phyloP scores from a whole-genome alignment of 2,113 vertebrate species.

The Accipiter cooperii region DNA sequence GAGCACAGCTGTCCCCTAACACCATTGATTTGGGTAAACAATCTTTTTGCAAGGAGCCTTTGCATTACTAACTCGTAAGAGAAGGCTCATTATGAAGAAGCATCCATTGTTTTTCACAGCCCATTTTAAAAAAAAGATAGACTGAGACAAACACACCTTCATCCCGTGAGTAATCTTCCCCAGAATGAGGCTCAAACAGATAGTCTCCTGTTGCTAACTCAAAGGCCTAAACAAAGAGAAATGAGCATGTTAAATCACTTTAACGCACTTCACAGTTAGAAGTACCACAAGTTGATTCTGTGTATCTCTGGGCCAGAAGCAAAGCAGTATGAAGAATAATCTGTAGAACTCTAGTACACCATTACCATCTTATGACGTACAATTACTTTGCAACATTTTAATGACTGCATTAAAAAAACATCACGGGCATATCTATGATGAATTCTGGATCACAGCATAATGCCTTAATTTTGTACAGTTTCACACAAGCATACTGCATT shows the following conservation, averaged over 20 bases:
- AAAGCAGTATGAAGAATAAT: not conserved
- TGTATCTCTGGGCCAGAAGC: not conserved
- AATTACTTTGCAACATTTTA: not conserved
- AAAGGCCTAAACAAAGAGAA: constrained; percentile 78
- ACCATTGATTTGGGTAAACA: not conserved
- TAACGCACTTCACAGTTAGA: not conserved
- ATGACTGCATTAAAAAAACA: not conserved
- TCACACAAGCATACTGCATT: not conserved
- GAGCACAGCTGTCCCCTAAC: not conserved
- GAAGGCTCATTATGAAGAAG: not conserved
- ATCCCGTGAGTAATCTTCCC: constrained; percentile 94
- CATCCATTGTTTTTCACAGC: not conserved
- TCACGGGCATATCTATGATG: accelerated
- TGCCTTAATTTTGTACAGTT: too few species aligned
- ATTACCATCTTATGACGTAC: not conserved
- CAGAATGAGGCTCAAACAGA: constrained; percentile 94
- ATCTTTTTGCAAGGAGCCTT: not conserved
- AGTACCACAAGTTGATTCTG: not conserved
- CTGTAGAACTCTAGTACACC: not conserved
- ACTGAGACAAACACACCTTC: constrained; percentile 78
- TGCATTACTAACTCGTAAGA: not conserved
- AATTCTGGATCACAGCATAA: not conserved
- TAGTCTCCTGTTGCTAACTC: constrained; percentile 96
- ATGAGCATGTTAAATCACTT: not conserved
- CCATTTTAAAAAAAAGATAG: not conserved